Evolutionary conservation across 2,888 invertebrate species (phyloP).

Genomic region (Idaea dimidiata): DNA sequence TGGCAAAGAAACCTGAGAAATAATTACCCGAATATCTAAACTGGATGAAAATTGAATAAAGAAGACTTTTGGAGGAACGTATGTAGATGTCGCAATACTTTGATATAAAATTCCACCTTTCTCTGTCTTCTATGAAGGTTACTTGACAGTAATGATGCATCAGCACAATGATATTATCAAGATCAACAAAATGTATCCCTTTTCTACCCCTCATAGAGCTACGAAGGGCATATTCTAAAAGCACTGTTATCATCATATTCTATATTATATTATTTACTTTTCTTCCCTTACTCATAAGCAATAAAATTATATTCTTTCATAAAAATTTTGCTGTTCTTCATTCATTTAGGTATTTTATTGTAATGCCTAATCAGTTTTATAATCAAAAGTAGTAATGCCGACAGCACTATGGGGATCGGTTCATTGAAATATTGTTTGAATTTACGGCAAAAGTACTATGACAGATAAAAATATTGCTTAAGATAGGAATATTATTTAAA

Average conservation of each 20-base stretch:
- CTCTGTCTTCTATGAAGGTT: not conserved
- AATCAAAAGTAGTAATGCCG: too few species aligned
- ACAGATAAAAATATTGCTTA: too few species aligned
- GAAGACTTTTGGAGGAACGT: constrained; percentile 3
- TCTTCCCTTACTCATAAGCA: too few species aligned
- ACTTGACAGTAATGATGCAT: not conserved
- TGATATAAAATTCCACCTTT: not conserved
- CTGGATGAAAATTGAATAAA: constrained; percentile 14
- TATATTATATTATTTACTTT: too few species aligned
- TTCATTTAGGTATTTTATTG: too few species aligned
- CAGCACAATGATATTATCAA: not conserved
- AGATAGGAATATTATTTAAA: too few species aligned
- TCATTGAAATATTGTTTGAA: too few species aligned
- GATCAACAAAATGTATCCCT: not conserved
- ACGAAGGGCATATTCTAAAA: not conserved
- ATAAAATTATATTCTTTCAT: too few species aligned
- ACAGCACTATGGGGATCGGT: too few species aligned
- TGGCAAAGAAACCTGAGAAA: constrained; percentile 66
- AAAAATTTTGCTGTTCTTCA: too few species aligned
- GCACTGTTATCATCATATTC: not conserved
- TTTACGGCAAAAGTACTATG: too few species aligned
- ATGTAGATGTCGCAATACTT: constrained; percentile 3
- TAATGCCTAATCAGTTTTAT: too few species aligned
- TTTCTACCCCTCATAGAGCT: not conserved
- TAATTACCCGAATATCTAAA: constrained; percentile 35